Conservation (phyloP, 2,888 invertebrate species). For the Dynastes maya region DNA sequence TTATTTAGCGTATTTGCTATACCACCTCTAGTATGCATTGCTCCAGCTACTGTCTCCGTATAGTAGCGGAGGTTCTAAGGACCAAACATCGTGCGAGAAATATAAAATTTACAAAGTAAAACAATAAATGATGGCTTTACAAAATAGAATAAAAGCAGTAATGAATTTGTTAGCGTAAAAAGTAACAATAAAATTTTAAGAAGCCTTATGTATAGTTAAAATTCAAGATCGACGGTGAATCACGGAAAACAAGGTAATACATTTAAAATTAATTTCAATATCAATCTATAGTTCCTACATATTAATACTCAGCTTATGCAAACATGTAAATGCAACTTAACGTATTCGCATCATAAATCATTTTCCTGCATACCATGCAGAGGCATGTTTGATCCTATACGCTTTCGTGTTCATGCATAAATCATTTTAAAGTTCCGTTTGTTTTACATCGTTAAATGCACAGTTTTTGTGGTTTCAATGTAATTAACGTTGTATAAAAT, state of each 20-base stretch:
- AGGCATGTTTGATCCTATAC: not conserved
- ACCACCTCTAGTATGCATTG: too few relatives aligned
- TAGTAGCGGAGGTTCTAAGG: too few relatives aligned
- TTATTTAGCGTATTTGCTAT: too few relatives aligned
- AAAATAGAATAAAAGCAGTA: too few relatives aligned
- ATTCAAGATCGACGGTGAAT: not conserved
- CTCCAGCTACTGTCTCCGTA: too few relatives aligned
- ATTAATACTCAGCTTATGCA: not conserved
- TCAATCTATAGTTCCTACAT: not conserved
- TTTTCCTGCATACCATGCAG: not conserved
- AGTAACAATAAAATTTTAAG: too few relatives aligned
- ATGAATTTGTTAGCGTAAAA: too few relatives aligned
- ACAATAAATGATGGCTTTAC: too few relatives aligned
- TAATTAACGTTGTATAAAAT: not conserved
- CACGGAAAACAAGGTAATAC: not conserved
- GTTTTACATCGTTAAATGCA: conserved; percentile 25
- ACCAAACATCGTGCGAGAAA: too few relatives aligned
- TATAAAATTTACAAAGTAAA: too few relatives aligned
- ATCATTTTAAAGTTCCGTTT: conserved; percentile 19
- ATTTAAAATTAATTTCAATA: not conserved
- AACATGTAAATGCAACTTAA: not conserved
- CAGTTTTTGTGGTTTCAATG: not conserved
- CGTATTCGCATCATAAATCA: conserved; percentile 15
- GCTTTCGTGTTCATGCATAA: conserved; percentile 19
- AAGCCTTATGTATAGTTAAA: too few relatives aligned